Conservation (phyloP, 1,140 invertebrate genomes). For the roundworm (Caenorhabditis elegans) region WBcel235 BX284604.4:4683501-4684000, state of each 20-base stretch:
- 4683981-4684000: not conserved
- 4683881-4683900: conserved; percentile 2
- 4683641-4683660: too few relatives aligned
- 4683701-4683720: too few relatives aligned
- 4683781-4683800: too few relatives aligned
- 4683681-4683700: too few relatives aligned
- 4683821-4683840: conserved; percentile 10
- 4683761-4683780: too few relatives aligned
- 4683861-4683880: not conserved
- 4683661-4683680: too few relatives aligned
- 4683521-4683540: not conserved
- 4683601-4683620: too few relatives aligned
- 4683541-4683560: not conserved
- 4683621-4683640: too few relatives aligned
- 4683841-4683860: conserved; percentile 6
- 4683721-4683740: too few relatives aligned
- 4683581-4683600: too few relatives aligned
- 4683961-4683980: conserved; percentile 12
- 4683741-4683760: too few relatives aligned
- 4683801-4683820: not conserved
- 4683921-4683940: conserved; percentile 1
- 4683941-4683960: conserved; percentile 9
- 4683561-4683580: too few relatives aligned
- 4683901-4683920: not conserved
- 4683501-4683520: not conserved